A percentile compares a stretch with the other conserved stretches of the same genome.
These are phyloP conservation scores for Aspidoscelis tigris DNA, from an alignment of 2,113 vertebrate species.

Conservation along the genomic window DNA sequence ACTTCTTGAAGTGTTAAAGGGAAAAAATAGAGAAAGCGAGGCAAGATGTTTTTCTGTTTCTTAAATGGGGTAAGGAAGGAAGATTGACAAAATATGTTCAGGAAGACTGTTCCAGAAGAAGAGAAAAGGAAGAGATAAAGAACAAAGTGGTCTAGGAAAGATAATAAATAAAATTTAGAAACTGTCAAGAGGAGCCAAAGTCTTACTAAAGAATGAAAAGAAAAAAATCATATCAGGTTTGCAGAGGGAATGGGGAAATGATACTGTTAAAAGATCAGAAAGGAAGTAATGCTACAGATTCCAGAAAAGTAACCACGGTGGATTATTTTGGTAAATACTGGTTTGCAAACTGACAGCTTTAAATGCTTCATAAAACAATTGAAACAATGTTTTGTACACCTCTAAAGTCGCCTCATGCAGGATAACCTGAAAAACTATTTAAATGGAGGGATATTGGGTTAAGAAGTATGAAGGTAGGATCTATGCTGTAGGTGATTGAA, in stretches of 20 bases:
- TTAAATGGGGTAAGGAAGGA: background rate
- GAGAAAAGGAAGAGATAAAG: slow-evolving; percentile 6
- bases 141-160: background rate
- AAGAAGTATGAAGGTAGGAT: too few species aligned
- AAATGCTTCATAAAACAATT: too few species aligned
- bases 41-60: background rate
- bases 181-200: background rate
- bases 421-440: too few species aligned
- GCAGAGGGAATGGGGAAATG: too few species aligned
- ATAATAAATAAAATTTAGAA: background rate
- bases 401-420: too few species aligned
- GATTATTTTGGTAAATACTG: background rate
- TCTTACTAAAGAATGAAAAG: background rate
- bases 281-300: background rate
- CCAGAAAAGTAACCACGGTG: background rate
- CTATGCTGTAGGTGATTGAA: too few species aligned
- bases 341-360: too few species aligned
- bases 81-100: background rate
- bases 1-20: background rate
- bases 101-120: background rate
- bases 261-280: background rate
- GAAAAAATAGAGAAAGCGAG: background rate
- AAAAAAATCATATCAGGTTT: background rate
- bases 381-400: too few species aligned
- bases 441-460: too few species aligned